These are phyloP conservation scores for Axea sp. DNA, from an alignment of 2,888 invertebrate species.

Conservation along the genomic window DNA sequence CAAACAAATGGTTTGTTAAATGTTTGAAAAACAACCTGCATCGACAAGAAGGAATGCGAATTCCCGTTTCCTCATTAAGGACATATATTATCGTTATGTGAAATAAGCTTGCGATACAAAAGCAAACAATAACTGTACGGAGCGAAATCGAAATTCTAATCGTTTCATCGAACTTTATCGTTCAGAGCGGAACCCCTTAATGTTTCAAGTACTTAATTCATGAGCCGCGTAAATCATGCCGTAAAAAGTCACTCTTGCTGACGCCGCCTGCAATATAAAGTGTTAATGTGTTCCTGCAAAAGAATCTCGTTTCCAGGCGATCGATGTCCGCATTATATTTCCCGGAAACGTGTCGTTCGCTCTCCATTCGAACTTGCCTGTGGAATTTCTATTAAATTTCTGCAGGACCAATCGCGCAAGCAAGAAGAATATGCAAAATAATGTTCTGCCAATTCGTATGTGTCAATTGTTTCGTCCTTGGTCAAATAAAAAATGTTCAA, in stretches of 20 bases:
- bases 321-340: conserved; percentile 55
- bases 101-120: conserved; percentile 18
- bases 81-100: conserved; percentile 2
- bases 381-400: conserved; percentile 59
- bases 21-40: not conserved
- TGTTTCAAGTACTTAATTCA: conserved; percentile 56
- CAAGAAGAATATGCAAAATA: conserved; percentile 25
- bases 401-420: conserved; percentile 28
- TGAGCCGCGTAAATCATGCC: conserved; percentile 51
- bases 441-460: conserved; percentile 33
- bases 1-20: no score
- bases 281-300: conserved; percentile 51
- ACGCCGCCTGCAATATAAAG: conserved; percentile 46
- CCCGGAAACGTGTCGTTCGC: conserved; percentile 27
- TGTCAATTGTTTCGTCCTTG: conserved; percentile 42
- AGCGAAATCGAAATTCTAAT: conserved; percentile 48
- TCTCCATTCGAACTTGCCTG: conserved; percentile 13
- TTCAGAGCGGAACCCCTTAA: conserved; percentile 26
- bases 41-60: not conserved
- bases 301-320: conserved; percentile 53
- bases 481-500: conserved; percentile 15
- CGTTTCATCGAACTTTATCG: conserved; percentile 40
- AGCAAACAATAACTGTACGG: conserved; percentile 22
- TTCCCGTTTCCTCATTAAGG: conserved; percentile 3
- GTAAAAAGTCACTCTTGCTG: conserved; percentile 55